Evolutionary conservation across 2,797 vertebrate species (phyloP), one percentile per base, ranked within the genome.

Genomic region (Myotis pilosus): DNA sequence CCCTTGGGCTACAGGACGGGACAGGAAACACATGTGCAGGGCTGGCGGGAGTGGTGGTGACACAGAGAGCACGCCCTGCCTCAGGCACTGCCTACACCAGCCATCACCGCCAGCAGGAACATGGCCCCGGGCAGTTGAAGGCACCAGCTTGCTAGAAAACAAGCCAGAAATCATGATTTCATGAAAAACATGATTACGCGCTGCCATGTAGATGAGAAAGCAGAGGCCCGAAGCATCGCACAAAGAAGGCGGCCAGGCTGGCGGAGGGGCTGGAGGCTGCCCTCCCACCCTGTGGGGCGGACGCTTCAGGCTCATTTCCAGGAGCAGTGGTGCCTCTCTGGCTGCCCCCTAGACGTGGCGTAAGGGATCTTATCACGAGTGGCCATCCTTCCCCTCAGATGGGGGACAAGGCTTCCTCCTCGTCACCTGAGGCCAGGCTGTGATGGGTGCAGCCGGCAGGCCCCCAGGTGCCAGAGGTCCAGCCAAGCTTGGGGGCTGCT

Each of bases 231-330:
- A 53, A 51, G 60, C 28, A 1, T 3, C 1, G 12, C 15, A 3
- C 30, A n/a, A 23, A 11, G 12, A 5, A 12, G 9, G 0, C 3
- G 36, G 30, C 8, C 5, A 22, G 36, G 8, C 22, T 8, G 66
- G 57, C 10, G 13, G 2, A 3, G 11, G 88, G 25, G 57, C 25
- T 16, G 3, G 30, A 0, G 30, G 5, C 11, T 0, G 20, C 17
- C 22, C 47, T 10, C 23, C 6, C 0, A 9, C 0, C 49, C 49
- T 8, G 3, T 3, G 19, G 80, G 28, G 5, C 6, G 0, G 0
- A 0, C 0, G 0, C 41, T 2, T 13, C 7, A 8, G 4, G 33
- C n/a, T 23, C 19, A 0, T 2, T 25, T 4, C 28, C 0, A 1
- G 6, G 57, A 25, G 19, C 1, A 0, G 0, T 19, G 0, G 28